phyloP scores from a whole-genome alignment of 2,797 vertebrate species.

The Melanotaenia parkinsoni region DNA sequence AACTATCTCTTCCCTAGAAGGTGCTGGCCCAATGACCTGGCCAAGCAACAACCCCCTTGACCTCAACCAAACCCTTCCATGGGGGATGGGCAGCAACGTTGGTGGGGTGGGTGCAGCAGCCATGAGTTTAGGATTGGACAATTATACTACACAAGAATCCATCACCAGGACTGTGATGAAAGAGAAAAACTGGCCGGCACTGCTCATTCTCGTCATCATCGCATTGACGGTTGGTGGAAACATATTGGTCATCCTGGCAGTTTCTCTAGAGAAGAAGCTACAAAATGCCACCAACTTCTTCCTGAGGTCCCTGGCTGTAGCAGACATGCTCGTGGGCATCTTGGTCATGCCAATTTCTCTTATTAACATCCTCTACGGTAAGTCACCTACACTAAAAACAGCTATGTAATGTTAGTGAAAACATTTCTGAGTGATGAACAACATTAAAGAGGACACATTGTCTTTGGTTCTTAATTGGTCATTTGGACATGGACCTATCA shows the following conservation, averaged over 20 bases:
- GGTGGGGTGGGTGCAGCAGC: conserved; percentile 35
- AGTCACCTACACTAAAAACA: conserved; percentile 67
- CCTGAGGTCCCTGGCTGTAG: conserved; percentile 94
- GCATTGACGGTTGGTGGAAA: conserved; percentile 94
- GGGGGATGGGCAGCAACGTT: conserved; percentile 35
- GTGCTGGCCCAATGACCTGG: conserved; percentile 82
- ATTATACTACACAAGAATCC: conserved; percentile 63
- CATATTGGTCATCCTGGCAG: conserved; percentile 95
- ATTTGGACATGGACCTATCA: neutral
- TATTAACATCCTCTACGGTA: conserved; percentile 93
- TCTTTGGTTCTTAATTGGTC: neutral
- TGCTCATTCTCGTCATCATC: conserved; percentile 92
- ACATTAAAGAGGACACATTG: neutral
- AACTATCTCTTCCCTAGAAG: conserved; percentile 82
- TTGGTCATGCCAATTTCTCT: conserved; percentile 96
- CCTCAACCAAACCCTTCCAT: conserved; percentile 83
- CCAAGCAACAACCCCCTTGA: conserved; percentile 82
- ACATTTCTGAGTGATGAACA: neutral
- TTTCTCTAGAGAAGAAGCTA: conserved; percentile 96
- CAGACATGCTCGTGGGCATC: conserved; percentile 97
- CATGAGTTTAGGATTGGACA: conserved; percentile 57
- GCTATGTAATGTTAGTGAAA: neutral
- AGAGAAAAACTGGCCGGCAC: conserved; percentile 93
- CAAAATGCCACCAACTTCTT: conserved; percentile 98
- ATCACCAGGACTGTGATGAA: conserved; percentile 61